Base-by-base conservation (phyloP, 2,113 vertebrate species). In the Mustela nigripes region DNA sequence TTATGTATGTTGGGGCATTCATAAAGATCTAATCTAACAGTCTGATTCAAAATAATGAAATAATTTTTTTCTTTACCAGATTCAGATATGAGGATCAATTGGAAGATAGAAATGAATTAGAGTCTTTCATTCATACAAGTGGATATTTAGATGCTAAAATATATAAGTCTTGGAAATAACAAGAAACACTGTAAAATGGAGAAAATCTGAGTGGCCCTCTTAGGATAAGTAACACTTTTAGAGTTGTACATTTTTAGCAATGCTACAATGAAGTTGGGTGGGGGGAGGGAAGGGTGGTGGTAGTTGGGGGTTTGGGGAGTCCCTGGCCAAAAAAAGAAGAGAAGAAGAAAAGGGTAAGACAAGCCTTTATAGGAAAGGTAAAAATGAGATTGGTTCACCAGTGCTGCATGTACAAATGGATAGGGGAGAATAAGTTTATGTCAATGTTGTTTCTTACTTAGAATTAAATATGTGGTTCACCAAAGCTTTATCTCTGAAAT, bases 381-480 rank as follows among this genome's bases (percentile, higher is more conserved):
- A 56, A 95, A 84, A 69, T 76, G 31, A 90, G 56, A 69, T 79
- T 58, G 50, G 21, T 69, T 62, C 84, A 65, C 5, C 16, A 24
- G 7, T 31, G 11, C 7, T 95, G 1, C 22, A 74, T 11, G 22
- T 28, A 67, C 7, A 1, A 73, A 88, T 5, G 2, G n/a, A 19
- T 18, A 84, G n/a, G 26, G 62, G 5, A 63, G 82, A 21, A 22
- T 0, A 50, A 60, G 16, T 63, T 33, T 45, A 28, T 21, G 1
- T 7, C 71, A 56, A 24, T 80, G 2, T 18, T 89, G 6, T 93
- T 91, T 88, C 56, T 84, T 58, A 73, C 22, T 10, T 56, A 48
- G n/a, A 90, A 81, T 84, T 87, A 96, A 92, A 79, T 26, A 48
- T 28, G 28, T 60, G 21, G 65, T 76, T 62, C 36, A 81, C 48